Evolutionary conservation across 2,888 invertebrate genomes (phyloP).

Genomic region (Cataglyphis livida): DNA sequence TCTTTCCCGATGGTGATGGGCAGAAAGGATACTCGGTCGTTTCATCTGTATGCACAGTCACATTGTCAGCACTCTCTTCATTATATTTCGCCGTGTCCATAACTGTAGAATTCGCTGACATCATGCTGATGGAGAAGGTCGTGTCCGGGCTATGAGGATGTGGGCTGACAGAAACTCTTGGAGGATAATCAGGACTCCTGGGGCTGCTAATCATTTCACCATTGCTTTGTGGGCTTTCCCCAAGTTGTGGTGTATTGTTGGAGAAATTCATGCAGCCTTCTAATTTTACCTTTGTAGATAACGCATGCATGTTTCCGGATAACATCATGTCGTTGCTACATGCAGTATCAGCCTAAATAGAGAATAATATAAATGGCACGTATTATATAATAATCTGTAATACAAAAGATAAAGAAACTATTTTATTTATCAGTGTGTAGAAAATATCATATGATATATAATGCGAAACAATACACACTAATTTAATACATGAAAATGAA

Average conservation of each 20-base stretch:
- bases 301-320: constrained; percentile 58
- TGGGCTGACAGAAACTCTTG: constrained; percentile 77
- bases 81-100: constrained; percentile 74
- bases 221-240: constrained; percentile 81
- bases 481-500: neutral
- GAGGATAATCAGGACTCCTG: constrained; percentile 84
- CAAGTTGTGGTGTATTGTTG: constrained; percentile 80
- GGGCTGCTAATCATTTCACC: constrained; percentile 81
- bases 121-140: constrained; percentile 69
- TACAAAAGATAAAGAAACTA: neutral
- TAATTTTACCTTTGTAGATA: constrained; percentile 68
- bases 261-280: constrained; percentile 80
- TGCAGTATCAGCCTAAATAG: constrained; percentile 71
- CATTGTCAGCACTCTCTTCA: constrained; percentile 52
- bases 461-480: neutral
- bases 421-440: neutral
- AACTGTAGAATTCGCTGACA: constrained; percentile 61
- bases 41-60: constrained; percentile 44
- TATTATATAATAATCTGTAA: neutral
- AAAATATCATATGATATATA: neutral
- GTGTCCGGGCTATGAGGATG: constrained; percentile 77
- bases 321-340: constrained; percentile 67
- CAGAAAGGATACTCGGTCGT: constrained; percentile 57
- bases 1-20: constrained; percentile 28
- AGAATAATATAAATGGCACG: neutral